Evolutionary conservation across 2,888 invertebrate species (phyloP).

Genomic region (Cerastis leucographa): DNA sequence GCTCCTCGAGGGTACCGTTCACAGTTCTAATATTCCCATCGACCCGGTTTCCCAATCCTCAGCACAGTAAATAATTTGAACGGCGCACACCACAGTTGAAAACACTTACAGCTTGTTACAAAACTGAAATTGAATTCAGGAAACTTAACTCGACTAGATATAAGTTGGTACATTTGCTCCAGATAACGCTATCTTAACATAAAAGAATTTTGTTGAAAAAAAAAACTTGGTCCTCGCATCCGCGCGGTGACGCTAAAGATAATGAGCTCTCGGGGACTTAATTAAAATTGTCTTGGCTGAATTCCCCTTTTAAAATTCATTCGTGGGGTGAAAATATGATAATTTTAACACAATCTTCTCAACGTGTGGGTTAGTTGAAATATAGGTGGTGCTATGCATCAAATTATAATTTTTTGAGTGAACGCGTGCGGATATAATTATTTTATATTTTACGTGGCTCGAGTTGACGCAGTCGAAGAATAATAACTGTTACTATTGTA

Average conservation of each 20-base stretch:
- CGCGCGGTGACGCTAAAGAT: conserved; percentile 66
- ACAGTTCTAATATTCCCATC: conserved; percentile 24
- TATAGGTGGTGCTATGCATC: conserved; percentile 34
- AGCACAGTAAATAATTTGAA: conserved; percentile 53
- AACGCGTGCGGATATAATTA: conserved; percentile 3
- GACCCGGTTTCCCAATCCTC: conserved; percentile 27
- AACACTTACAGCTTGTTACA: conserved; percentile 64
- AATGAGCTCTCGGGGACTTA: conserved; percentile 73
- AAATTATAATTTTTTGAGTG: conserved; percentile 20
- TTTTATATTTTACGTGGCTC: background rate
- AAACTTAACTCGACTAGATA: conserved; percentile 59
- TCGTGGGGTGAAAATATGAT: conserved; percentile 64
- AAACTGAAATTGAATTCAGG: conserved; percentile 65
- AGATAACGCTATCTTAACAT: conserved; percentile 66
- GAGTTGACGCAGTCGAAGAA: background rate
- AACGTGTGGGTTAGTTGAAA: conserved; percentile 55
- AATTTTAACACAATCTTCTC: conserved; percentile 61
- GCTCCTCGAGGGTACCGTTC: background rate
- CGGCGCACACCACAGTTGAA: conserved; percentile 40
- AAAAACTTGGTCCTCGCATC: conserved; percentile 56
- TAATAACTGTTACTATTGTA: background rate
- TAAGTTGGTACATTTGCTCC: conserved; percentile 64
- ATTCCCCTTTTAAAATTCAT: conserved; percentile 68
- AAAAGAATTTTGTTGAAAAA: conserved; percentile 64
- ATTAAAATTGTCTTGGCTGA: conserved; percentile 73